Evolutionary conservation across 2,888 invertebrate genomes (phyloP).

Genomic region (Eupithecia insigniata): DNA sequence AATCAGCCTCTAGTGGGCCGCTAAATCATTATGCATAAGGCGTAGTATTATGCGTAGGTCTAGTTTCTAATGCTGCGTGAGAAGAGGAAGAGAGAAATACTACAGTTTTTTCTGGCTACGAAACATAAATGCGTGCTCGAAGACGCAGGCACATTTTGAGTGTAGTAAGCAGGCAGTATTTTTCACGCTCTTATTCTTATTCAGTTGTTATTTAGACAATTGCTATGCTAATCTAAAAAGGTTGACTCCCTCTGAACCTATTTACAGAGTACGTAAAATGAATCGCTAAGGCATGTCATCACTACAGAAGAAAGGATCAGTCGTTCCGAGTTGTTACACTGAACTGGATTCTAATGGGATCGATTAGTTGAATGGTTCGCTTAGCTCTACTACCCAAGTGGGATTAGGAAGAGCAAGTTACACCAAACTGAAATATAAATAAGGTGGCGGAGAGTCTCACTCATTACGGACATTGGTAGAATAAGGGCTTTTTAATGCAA

Average conservation of each 20-base stretch:
- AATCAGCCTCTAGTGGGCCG: no score
- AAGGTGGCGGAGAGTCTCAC: not conserved
- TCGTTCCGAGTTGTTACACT: constrained; percentile 20
- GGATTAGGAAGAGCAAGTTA: constrained; percentile 7
- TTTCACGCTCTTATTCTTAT: not conserved
- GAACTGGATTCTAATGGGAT: constrained; percentile 27
- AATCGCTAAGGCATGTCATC: constrained; percentile 33
- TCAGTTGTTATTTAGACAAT: not conserved
- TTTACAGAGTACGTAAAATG: constrained; percentile 44
- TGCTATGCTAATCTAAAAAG: not conserved
- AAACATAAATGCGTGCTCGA: no score
- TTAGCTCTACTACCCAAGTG: constrained; percentile 11
- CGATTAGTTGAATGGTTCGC: constrained; percentile 24
- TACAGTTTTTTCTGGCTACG: no score
- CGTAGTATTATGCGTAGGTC: no score
- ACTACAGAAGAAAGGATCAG: constrained; percentile 22
- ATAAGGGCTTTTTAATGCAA: no score
- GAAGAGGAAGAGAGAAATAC: no score
- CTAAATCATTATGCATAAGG: no score
- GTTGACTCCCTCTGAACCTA: not conserved
- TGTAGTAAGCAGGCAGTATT: not conserved
- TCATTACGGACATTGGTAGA: no score
- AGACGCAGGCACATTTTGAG: not conserved
- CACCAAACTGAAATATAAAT: constrained; percentile 4
- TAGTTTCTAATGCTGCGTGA: no score